Evolutionary conservation across 2,113 vertebrate species (phyloP).

Genomic region (Salvelinus sp.): DNA sequence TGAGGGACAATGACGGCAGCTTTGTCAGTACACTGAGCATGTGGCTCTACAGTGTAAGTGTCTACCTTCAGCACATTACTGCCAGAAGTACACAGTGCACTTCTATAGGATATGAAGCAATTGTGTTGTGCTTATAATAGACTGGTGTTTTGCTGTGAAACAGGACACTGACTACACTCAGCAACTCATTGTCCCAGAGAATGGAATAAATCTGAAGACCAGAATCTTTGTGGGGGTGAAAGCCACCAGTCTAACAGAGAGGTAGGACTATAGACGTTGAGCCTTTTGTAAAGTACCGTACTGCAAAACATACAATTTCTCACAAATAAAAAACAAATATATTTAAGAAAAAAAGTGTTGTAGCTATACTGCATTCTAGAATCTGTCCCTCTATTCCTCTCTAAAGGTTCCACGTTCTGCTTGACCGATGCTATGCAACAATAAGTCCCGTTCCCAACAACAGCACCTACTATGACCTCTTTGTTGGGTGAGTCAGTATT

Average conservation of each 20-base stretch:
- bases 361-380: background rate
- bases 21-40: constrained; percentile 68
- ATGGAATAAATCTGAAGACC: constrained; percentile 58
- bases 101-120: background rate
- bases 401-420: constrained; percentile 66
- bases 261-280: background rate
- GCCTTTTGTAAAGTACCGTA: background rate
- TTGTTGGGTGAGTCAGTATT: constrained; percentile 70
- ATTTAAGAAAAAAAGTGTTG: background rate
- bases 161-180: background rate
- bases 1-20: constrained; percentile 38
- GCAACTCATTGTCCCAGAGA: background rate
- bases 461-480: constrained; percentile 66
- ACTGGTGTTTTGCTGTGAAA: background rate
- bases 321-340: background rate
- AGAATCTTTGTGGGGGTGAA: constrained; percentile 69
- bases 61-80: background rate
- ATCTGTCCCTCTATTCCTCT: background rate
- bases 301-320: background rate
- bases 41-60: constrained; percentile 61
- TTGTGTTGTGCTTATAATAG: background rate
- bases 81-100: background rate
- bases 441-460: constrained; percentile 41
- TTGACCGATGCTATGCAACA: constrained; percentile 75
- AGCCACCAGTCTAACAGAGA: constrained; percentile 67